A percentile compares a stretch with the other conserved stretches of the same genome.
These are phyloP conservation scores for Cynopterus sphinx DNA, from an alignment of 2,797 vertebrate genomes.

Conservation along the genomic window DNA sequence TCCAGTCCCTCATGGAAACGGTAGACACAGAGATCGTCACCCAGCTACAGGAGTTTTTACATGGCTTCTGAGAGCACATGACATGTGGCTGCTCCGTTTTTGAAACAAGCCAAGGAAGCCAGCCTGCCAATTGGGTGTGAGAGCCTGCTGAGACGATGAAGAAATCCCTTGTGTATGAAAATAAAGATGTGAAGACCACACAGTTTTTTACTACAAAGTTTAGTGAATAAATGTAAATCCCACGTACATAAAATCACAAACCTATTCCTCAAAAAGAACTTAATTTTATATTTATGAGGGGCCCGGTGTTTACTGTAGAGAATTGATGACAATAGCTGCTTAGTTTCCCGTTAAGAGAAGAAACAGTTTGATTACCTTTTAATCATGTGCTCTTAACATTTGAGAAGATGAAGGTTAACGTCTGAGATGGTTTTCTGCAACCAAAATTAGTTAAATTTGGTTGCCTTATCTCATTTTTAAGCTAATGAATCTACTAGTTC, in stretches of 20 bases:
- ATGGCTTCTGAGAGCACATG: conserved; percentile 87
- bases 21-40: conserved; percentile 97
- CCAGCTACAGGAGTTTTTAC: conserved; percentile 96
- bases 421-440: conserved; percentile 64
- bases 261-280: conserved; percentile 74
- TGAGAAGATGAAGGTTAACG: conserved; percentile 53
- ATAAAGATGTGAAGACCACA: conserved; percentile 59
- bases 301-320: conserved; percentile 60
- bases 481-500: conserved; percentile 51
- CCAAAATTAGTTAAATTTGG: conserved; percentile 62
- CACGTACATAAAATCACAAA: conserved; percentile 68
- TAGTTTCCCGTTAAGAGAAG: conserved; percentile 73
- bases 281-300: conserved; percentile 78
- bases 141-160: conserved; percentile 66
- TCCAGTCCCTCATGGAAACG: conserved; percentile 96
- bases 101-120: not conserved
- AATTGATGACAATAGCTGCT: conserved; percentile 62
- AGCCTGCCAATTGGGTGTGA: conserved; percentile 53
- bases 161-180: conserved; percentile 59
- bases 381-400: conserved; percentile 75
- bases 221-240: conserved; percentile 72
- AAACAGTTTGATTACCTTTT: conserved; percentile 60
- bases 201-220: conserved; percentile 61
- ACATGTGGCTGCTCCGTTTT: not conserved
- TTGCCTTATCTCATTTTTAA: conserved; percentile 72